Evolutionary conservation across 2,888 invertebrate species (phyloP).

Genomic region (Chalcosyrphus nemorum): DNA sequence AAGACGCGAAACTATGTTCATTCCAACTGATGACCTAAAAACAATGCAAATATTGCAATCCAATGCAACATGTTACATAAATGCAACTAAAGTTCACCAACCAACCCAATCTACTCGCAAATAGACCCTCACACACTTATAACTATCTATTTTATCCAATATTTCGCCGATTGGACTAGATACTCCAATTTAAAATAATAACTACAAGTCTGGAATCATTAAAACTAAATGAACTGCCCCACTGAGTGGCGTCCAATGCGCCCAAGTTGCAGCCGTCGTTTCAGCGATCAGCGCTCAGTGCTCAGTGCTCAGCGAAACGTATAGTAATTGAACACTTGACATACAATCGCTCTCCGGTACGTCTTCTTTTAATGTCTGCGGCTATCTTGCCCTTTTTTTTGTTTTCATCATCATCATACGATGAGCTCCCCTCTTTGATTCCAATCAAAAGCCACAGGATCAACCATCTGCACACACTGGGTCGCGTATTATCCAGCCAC

Average conservation of each 20-base stretch:
- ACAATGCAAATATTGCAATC: too few species aligned
- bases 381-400: background rate
- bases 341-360: slow-evolving; percentile 58
- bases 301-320: slow-evolving; percentile 20
- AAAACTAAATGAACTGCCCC: slow-evolving; percentile 71
- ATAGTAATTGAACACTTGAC: slow-evolving; percentile 71
- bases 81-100: background rate
- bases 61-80: background rate
- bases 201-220: slow-evolving; percentile 66
- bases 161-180: slow-evolving; percentile 71
- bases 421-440: slow-evolving; percentile 54
- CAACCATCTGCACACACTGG: slow-evolving; percentile 73
- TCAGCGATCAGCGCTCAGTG: too few species aligned
- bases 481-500: slow-evolving; percentile 68
- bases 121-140: background rate
- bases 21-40: too few species aligned
- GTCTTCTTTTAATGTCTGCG: slow-evolving; percentile 50
- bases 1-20: too few species aligned
- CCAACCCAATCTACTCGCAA: background rate
- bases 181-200: slow-evolving; percentile 72
- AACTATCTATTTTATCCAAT: slow-evolving; percentile 38
- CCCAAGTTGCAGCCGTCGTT: slow-evolving; percentile 15
- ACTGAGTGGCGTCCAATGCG: slow-evolving; percentile 56
- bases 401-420: too few species aligned
- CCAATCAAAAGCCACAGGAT: slow-evolving; percentile 72